A percentile compares a stretch with the other conserved stretches of the same genome.
phyloP scores from a whole-genome alignment of 2,888 invertebrate species.

The Drosophila neutralis region DNA sequence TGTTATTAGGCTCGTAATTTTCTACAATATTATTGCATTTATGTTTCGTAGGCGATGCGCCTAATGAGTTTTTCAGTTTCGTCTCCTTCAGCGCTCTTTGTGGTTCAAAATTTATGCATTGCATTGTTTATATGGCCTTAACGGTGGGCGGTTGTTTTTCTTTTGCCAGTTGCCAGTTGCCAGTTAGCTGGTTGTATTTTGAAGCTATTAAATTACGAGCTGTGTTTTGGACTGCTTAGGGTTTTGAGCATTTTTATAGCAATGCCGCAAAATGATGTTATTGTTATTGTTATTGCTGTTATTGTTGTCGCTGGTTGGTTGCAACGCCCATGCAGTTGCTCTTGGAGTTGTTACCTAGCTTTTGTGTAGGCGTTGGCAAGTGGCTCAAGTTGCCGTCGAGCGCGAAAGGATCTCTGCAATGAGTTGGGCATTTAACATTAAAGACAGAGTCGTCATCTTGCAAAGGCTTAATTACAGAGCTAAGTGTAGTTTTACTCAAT shows the following conservation, averaged over 20 bases:
- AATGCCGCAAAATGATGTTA: conserved; percentile 27
- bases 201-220: conserved; percentile 46
- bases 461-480: conserved; percentile 33
- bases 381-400: conserved; percentile 12
- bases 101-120: conserved; percentile 69
- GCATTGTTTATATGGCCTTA: conserved; percentile 64
- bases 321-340: conserved; percentile 46
- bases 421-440: conserved; percentile 16
- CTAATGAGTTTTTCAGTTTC: conserved; percentile 73
- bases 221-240: conserved; percentile 51
- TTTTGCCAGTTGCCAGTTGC: conserved; percentile 20
- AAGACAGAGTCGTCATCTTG: conserved; percentile 15
- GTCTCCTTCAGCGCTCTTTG: conserved; percentile 34
- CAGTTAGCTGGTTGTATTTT: conserved; percentile 41
- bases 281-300: conserved; percentile 17
- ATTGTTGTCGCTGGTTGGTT: conserved; percentile 11
- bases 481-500: not conserved
- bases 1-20: conserved; percentile 76
- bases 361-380: conserved; percentile 36
- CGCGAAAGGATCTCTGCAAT: conserved; percentile 27
- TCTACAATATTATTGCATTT: conserved; percentile 72
- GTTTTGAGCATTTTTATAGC: conserved; percentile 56
- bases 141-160: conserved; percentile 46
- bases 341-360: not conserved
- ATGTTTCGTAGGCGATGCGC: conserved; percentile 74